These are phyloP conservation scores for Microtus ochrogaster DNA, from an alignment of 2,113 vertebrate genomes.

Conservation along the genomic window DNA sequence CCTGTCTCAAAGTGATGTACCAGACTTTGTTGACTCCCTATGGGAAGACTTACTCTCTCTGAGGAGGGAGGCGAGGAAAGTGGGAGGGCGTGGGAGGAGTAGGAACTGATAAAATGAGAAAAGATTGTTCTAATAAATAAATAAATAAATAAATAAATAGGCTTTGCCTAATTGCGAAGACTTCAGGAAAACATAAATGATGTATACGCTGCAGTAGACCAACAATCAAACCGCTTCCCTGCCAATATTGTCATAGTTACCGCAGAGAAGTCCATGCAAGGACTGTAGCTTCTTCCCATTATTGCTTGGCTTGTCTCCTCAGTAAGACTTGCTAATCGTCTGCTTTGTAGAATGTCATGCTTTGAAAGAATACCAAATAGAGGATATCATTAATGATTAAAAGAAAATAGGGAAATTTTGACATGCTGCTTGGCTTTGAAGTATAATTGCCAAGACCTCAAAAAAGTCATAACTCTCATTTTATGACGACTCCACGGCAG, in stretches of 20 bases:
- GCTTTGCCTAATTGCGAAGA: slow-evolving; percentile 41
- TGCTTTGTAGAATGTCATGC: background rate
- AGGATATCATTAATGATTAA: slow-evolving; percentile 56
- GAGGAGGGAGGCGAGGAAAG: no score
- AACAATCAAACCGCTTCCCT: slow-evolving; percentile 47
- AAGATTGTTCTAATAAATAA: no score
- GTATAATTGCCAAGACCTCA: slow-evolving; percentile 56
- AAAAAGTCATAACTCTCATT: slow-evolving; percentile 46
- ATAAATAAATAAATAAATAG: background rate
- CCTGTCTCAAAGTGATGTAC: no score
- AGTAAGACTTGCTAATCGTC: slow-evolving; percentile 20
- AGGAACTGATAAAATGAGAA: no score
- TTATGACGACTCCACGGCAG: slow-evolving; percentile 17
- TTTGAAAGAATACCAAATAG: slow-evolving; percentile 63
- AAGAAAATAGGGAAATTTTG: slow-evolving; percentile 58
- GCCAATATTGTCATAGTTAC: slow-evolving; percentile 39
- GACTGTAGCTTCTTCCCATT: background rate
- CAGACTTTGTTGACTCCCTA: no score
- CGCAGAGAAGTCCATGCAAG: background rate
- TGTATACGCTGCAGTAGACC: background rate
- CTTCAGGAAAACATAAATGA: slow-evolving; percentile 41
- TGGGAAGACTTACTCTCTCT: no score
- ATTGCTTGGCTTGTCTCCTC: slow-evolving; percentile 10
- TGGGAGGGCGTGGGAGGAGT: no score
- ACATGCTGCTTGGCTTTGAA: slow-evolving; percentile 57